Base-by-base conservation (phyloP, 2,797 vertebrate species). In the Setipinna tenuifilis region DNA sequence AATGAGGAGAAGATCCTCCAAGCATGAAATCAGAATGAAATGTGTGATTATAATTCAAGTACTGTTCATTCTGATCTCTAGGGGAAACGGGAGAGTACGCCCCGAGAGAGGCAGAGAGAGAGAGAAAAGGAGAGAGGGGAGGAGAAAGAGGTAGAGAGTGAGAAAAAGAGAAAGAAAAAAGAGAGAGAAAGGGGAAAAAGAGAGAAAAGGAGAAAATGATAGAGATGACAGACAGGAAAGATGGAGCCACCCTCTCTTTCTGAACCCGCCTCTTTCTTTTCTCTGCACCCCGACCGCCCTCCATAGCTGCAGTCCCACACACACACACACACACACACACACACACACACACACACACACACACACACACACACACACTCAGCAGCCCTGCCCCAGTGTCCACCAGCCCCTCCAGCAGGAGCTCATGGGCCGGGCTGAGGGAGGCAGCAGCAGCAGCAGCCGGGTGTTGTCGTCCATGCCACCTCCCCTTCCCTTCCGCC, bases 21-120 rank as follows among this genome's bases (percentile, higher is more conserved):
- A 93, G 96, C 94, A 95, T 96, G 96, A 97, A 97, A 97, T 97
- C 94, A 92, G 96, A 96, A 97, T 96, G 96, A 97, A 97, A 96
- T 97, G 96, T 96, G 95, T 97, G 96, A 96, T 97, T 97, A 96
- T 96, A 97, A 97, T 97, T 96, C 95, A 96, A 96, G 94, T 92
- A 92, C 94, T 96, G 96, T 96, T 96, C 96, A 95, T 93, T 92
- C 94, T 92, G 94, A 95, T 93, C 96, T 95, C 95, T 82, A 71
- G 46, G 84, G 94, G 93, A 94, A 95, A 88, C 85, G 88, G 83
- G 89, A 46, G 88, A 93, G 93, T 93, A 92, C 93, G 95, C 54
- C 81, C 87, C 50, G 94, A 59, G 88, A 86, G 94, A 90, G 90
- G 86, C 92, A 78, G 31, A 75, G 28, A 75, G 68, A 19, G 31